phyloP scores from a whole-genome alignment of 2,888 invertebrate species.

The Leptopilina drosophilae region DNA sequence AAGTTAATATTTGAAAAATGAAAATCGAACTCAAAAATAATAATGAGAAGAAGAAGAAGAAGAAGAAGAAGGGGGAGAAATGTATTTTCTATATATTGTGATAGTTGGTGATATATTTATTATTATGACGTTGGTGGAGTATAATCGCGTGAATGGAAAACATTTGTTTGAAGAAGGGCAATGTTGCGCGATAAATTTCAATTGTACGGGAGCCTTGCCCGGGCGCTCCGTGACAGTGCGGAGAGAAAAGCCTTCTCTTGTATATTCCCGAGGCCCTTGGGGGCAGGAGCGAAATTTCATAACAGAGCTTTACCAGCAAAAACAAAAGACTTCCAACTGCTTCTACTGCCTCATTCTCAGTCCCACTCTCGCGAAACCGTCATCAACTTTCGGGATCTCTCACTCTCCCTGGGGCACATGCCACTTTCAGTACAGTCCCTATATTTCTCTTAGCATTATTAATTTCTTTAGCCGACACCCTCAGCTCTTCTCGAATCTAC shows the following conservation, averaged over 20 bases:
- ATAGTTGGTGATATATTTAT: background rate
- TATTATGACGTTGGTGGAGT: background rate
- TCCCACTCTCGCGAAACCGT: background rate
- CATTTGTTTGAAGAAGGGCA: background rate
- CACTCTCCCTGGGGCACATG: slow-evolving; percentile 12
- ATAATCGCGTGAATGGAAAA: slow-evolving; percentile 21
- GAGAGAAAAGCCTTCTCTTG: slow-evolving; percentile 34
- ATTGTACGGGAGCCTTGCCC: background rate
- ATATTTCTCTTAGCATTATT: slow-evolving; percentile 5
- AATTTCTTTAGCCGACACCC: slow-evolving; percentile 21
- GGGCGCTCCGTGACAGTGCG: background rate
- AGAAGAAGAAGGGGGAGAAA: too few relatives aligned
- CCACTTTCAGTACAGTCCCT: slow-evolving; percentile 13
- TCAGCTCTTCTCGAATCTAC: background rate
- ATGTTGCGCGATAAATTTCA: slow-evolving; percentile 23
- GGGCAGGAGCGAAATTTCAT: slow-evolving; percentile 28
- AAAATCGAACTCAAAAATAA: too few relatives aligned
- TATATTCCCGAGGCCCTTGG: slow-evolving; percentile 4
- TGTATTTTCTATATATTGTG: background rate
- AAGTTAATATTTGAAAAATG: too few relatives aligned
- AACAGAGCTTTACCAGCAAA: slow-evolving; percentile 27
- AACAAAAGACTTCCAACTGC: slow-evolving; percentile 25
- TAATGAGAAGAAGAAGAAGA: too few relatives aligned
- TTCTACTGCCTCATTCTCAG: slow-evolving; percentile 1
- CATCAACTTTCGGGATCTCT: slow-evolving; percentile 26